A percentile compares a stretch with the other conserved stretches of the same genome.
These are phyloP conservation scores for Lissonota sp. DNA, from an alignment of 2,888 invertebrate species.

Conservation along the genomic window DNA sequence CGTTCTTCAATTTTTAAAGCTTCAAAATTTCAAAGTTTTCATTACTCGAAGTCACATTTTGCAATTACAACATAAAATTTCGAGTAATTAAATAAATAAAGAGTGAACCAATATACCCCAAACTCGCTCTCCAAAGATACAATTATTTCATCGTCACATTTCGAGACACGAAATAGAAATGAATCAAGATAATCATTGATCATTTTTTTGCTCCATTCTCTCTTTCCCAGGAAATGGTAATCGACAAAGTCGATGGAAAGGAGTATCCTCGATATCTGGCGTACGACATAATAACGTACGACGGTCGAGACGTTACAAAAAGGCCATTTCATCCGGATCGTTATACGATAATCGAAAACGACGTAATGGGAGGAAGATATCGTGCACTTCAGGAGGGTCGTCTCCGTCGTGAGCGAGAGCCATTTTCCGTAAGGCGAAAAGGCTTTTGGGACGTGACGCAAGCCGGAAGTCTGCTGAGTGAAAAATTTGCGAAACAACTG, in stretches of 20 bases:
- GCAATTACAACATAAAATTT: too few relatives aligned
- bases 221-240: conserved; percentile 96
- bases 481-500: conserved; percentile 93
- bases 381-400: conserved; percentile 91
- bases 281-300: conserved; percentile 96
- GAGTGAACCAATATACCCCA: too few relatives aligned
- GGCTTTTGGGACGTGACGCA: conserved; percentile 95
- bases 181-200: conserved; percentile 6
- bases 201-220: neutral
- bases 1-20: too few relatives aligned
- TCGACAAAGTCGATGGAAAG: conserved; percentile 90
- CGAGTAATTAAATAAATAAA: too few relatives aligned
- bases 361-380: conserved; percentile 89
- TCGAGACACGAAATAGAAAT: too few relatives aligned
- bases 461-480: conserved; percentile 89
- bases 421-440: conserved; percentile 96
- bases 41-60: too few relatives aligned
- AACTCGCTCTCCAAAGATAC: too few relatives aligned
- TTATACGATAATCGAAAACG: conserved; percentile 90
- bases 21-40: too few relatives aligned
- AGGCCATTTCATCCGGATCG: conserved; percentile 91
- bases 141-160: too few relatives aligned
- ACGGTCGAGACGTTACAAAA: conserved; percentile 91
- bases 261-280: conserved; percentile 95
- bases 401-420: conserved; percentile 91